Base-by-base conservation (phyloP, 2,888 invertebrate genomes). In the Blastobasis lacticolella region DNA sequence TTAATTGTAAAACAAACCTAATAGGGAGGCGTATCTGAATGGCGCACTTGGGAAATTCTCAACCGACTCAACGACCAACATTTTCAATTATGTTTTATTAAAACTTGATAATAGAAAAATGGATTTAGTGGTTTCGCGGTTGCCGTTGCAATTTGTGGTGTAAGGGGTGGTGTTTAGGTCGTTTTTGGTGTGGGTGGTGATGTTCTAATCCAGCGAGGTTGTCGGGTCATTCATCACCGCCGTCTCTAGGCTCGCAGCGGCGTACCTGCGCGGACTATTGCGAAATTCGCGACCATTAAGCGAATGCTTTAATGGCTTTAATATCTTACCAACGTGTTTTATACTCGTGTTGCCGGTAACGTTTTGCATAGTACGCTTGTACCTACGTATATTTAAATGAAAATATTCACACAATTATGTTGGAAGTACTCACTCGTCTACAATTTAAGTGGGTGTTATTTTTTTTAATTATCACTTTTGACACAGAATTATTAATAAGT, bases 41-140 rank as follows among this genome's bases (percentile, higher is more conserved):
- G 60, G 64, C 61, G 58, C 64, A 58, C 66, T 58, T 56, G 64
- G 64, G 65, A 65, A 68, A 65, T 67, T 64, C 61, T 58, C 59
- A 59, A 54, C 58, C 51, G 50, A 49, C 54, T 54, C 62, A 51
- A 57, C 62, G 58, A 60, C 56, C 57, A 62, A 58, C 62, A 57
- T 62, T 64, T 58, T 58, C 59, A 59, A 61, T 61, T 61, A 53
- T 49, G 55, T 60, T 63, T 61, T 61, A 63, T 61, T 61, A 61
- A 54, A 54, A 53, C 54, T 55, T 55, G 54, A 54, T 60, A 56
- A 60, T 56, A 56, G 57, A 60, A 58, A 58, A 57, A 55, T 59
- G 56, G 50, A 49, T 55, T 57, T 52, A 48, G 54, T 49, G 52
- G 55, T 53, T 51, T 51, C 6, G n/a, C 38, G 37, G 37, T 10